Percentiles rank a stretch among this genome's conserved stretches.
These are phyloP conservation scores for Pterostichus niger DNA, from an alignment of 2,888 invertebrate genomes.

Conservation along the genomic window DNA sequence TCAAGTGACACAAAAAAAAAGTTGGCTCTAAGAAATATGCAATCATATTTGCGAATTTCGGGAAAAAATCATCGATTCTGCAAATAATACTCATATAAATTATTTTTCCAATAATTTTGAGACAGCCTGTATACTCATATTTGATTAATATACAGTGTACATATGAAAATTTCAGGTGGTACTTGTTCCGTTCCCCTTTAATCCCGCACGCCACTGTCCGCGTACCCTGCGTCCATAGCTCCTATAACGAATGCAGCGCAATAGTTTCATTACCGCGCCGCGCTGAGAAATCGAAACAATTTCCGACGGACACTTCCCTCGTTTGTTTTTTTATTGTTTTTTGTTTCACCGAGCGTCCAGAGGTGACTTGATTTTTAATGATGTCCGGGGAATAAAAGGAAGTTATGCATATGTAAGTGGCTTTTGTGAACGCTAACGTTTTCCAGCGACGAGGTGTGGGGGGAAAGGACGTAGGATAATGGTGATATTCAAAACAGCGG, in stretches of 20 bases:
- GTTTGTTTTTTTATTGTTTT: constrained; percentile 55
- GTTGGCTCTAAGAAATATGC: too few species aligned
- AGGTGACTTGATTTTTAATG: constrained; percentile 62
- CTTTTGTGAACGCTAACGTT: constrained; percentile 20
- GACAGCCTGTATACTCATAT: too few species aligned
- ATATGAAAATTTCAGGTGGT: too few species aligned
- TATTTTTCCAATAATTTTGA: too few species aligned
- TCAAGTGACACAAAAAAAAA: too few species aligned
- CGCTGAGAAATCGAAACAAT: constrained; percentile 55
- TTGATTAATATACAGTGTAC: too few species aligned
- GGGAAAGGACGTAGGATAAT: constrained; percentile 17
- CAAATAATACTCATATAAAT: too few species aligned
- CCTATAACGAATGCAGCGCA: constrained; percentile 24
- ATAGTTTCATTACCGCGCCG: constrained; percentile 37
- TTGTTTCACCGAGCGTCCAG: constrained; percentile 5
- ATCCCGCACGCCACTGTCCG: background rate
- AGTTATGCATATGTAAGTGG: constrained; percentile 64
- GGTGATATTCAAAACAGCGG: constrained; percentile 52
- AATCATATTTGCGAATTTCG: too few species aligned
- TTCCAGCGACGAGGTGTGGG: too few species aligned
- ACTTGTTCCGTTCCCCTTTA: too few species aligned
- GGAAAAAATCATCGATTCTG: too few species aligned
- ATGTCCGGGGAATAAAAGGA: constrained; percentile 59
- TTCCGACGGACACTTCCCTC: constrained; percentile 47
- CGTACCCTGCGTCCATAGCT: background rate